Evolutionary conservation across 2,888 invertebrate species (phyloP), one percentile per base, ranked within the genome.

Genomic region (Molorchus minor): DNA sequence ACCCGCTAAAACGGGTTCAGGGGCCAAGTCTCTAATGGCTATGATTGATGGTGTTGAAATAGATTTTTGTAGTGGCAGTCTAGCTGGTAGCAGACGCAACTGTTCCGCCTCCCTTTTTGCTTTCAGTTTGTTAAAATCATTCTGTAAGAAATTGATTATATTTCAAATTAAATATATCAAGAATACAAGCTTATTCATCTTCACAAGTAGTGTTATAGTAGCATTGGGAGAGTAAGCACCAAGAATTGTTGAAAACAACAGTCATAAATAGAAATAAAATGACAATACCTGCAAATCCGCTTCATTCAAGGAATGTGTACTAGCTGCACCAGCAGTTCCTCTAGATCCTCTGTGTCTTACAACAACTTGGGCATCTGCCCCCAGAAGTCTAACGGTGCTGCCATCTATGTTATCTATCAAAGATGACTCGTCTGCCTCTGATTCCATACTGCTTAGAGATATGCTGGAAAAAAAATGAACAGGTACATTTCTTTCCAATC

Each of bases 21-120:
- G 85, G 53, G 82, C 84, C 68, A 86, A 82, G 69, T 87, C 86
- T 62, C 86, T 82, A 21, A 86, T 85, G 25, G 91, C 91, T 46
- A 93, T 90, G 62, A 94, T 94, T 68, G 93, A 93, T 46, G 94
- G 94, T 49, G 94, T 94, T 13, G 94, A 94, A 57, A 94, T 90
- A 47, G 93, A 93, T 83, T 94, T 94, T 82, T 94, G 94, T 49
- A 94, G 84, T 56, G 93, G 92, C 72, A 93, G 84, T 16, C 93
- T 85, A 51, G 87, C 86, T 67, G 85, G 86, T 72, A 86, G 82
- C 80, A 85, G 73, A 71, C 78, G 77, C 55, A 82, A 69, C 57
- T 81, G 81, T 74, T 84, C 84, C 2, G 85, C 85, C 74, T 86
- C 85, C 49, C 86, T 79, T 76, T 86, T 86, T 30, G 84, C 83